These are phyloP conservation scores for Datnioides undecimradiatus DNA, from an alignment of 2,113 vertebrate species.

Conservation along the genomic window DNA sequence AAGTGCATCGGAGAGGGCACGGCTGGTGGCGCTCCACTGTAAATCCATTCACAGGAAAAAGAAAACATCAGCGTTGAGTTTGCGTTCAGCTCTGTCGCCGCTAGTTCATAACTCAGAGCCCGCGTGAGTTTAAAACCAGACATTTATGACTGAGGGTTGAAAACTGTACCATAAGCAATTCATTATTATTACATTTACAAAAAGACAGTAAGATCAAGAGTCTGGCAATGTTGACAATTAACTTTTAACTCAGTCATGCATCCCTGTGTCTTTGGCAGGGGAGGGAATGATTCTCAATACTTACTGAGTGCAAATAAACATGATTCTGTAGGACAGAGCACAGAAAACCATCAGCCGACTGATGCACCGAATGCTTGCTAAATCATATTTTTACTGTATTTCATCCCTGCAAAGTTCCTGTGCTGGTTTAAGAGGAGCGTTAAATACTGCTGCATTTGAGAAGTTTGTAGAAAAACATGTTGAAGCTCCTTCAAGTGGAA, in stretches of 20 bases:
- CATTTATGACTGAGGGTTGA: neutral
- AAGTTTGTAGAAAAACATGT: too few species aligned
- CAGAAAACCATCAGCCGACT: neutral
- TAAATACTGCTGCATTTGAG: too few species aligned
- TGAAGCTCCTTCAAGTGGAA: too few species aligned
- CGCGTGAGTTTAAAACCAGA: neutral
- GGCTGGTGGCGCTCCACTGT: neutral
- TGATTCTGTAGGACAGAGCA: neutral
- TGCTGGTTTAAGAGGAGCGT: too few species aligned
- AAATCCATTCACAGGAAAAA: conserved; percentile 9
- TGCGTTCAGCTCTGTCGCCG: neutral
- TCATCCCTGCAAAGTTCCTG: neutral
- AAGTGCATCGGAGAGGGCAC: conserved; percentile 26
- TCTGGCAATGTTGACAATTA: neutral
- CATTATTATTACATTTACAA: neutral
- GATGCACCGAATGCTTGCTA: neutral
- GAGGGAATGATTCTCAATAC: neutral
- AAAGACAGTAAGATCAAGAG: neutral
- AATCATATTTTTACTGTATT: neutral
- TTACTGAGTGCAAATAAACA: neutral
- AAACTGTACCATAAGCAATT: neutral
- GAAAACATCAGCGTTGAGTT: neutral
- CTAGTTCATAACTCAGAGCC: neutral
- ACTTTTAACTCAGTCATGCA: neutral
- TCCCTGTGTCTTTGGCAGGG: neutral